A percentile compares a stretch with the other conserved stretches of the same genome.
phyloP scores from a whole-genome alignment of 2,888 invertebrate species.

The Esperia sulphurella region DNA sequence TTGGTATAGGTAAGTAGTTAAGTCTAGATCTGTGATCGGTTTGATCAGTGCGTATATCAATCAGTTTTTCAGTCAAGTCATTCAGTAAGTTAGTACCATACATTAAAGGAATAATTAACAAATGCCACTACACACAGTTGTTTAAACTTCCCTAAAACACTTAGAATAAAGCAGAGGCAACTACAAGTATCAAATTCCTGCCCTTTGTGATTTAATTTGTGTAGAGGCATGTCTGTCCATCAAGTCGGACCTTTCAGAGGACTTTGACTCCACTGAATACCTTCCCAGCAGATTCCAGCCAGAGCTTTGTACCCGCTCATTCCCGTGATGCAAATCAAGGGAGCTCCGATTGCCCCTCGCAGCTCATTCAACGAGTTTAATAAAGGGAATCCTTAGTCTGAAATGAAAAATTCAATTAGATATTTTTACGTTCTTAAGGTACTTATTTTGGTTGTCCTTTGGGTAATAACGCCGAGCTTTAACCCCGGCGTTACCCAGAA shows the following conservation, averaged over 20 bases:
- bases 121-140: neutral
- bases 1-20: no score
- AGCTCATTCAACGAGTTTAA: slow-evolving; percentile 54
- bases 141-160: no score
- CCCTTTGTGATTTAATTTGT: slow-evolving; percentile 8
- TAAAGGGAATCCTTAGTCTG: slow-evolving; percentile 50
- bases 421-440: slow-evolving; percentile 42
- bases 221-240: slow-evolving; percentile 4
- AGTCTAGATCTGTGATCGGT: no score
- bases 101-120: neutral
- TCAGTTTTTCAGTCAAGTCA: no score
- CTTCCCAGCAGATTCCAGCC: slow-evolving; percentile 27
- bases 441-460: slow-evolving; percentile 40
- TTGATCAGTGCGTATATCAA: no score
- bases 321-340: slow-evolving; percentile 55
- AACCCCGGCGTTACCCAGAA: slow-evolving; percentile 31
- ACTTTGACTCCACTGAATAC: slow-evolving; percentile 42
- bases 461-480: slow-evolving; percentile 39
- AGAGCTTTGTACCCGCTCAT: slow-evolving; percentile 44
- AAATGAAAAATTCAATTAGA: slow-evolving; percentile 66
- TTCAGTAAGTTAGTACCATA: no score
- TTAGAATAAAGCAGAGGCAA: no score
- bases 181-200: slow-evolving; percentile 1
- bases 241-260: slow-evolving; percentile 15
- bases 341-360: slow-evolving; percentile 48